Evolutionary conservation across 2,888 invertebrate genomes (phyloP), one percentile per base, ranked within the genome.

Genomic region (Miltochrista miniata): DNA sequence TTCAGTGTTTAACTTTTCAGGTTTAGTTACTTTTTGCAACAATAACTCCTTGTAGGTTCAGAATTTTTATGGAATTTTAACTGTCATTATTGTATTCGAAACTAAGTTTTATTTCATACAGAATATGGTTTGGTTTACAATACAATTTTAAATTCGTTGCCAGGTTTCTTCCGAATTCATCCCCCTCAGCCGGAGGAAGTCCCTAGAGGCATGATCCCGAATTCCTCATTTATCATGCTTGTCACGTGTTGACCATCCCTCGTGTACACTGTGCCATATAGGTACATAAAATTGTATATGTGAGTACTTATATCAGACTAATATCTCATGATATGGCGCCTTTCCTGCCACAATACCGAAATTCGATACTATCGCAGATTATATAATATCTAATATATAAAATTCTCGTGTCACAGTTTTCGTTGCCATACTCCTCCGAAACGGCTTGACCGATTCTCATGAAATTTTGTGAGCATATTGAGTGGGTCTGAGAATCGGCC

Each of bases 211-310:
- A 79, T 90, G 90, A 89, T 87, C 87, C 86, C 86, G 83, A 80
- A 83, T 78, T 86, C 74, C 82, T 84, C 87, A 87, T 90, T 88
- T 88, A 89, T 89, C 88, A 90, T 89, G 85, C 90, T 85, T 87
- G 90, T 90, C 91, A 90, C 90, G 90, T 79, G 83, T 79, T 90
- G 90, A 86, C 90, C 89, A 89, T 90, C 87, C 89, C 87, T 88
- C 84, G 87, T 81, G 77, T 81, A 81, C 82, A 83, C 80, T 76
- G 80, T 76, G 75, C 70, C 74, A 74, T 80, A 81, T 82, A 85
- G 80, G 76, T 72, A 83, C 68, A 61, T 67, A 69, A 64, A 65
- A 68, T 71, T 75, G 64, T 69, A 67, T 61, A 73, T 72, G 18
- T 24, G 18, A 5, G 72, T 68, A 74, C 74, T 68, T 63, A 73